Evolutionary conservation across 2,888 invertebrate species (phyloP), one percentile per base, ranked within the genome.

Genomic region (Unio delphinus): DNA sequence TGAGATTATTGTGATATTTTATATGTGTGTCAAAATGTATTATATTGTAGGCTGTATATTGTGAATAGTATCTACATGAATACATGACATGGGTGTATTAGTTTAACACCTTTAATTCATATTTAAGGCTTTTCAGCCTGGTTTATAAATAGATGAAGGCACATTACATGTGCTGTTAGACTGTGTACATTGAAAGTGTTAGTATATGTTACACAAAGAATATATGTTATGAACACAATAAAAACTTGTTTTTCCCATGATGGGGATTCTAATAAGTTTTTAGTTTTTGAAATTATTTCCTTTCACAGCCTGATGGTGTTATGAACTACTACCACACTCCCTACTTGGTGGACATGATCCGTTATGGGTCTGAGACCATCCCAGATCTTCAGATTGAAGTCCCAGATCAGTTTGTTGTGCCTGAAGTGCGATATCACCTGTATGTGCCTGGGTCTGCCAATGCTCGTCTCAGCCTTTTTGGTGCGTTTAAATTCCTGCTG

Each of bases 321-420:
- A 95, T 96, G 0, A 98, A 98, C 86, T 93, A 95, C 90, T 93
- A 96, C 0, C 98, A 99, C 91, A 96, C 98, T 80, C 95, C 98
- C 0, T 93, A 96, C 63, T 92, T 98, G 0, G 91, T 98, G 17
- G 98, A 98, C 92, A 92, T 99, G 71, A 97, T 96, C 77, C 97
- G 95, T 90, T 84, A 83, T 61, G 87, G 86, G 18, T 87, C 96
- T 0, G 95, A 95, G 90, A 94, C 95, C 66, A 94, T 97, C 91
- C 97, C 97, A 85, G 97, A 97, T 90, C 94, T 98, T 94, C 96
- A 98, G 90, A 95, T 98, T 1, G 96, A 97, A 90, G 94, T 98
- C 8, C 97, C 97, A 0, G 97, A 98, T 90, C 95, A 1, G 96
- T 98, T 89, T 4, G 92, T 96, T 70, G 96, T 97, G 79, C 96